Conservation (phyloP, 2,113 vertebrate genomes). For the Brevimyrus niger region DNA sequence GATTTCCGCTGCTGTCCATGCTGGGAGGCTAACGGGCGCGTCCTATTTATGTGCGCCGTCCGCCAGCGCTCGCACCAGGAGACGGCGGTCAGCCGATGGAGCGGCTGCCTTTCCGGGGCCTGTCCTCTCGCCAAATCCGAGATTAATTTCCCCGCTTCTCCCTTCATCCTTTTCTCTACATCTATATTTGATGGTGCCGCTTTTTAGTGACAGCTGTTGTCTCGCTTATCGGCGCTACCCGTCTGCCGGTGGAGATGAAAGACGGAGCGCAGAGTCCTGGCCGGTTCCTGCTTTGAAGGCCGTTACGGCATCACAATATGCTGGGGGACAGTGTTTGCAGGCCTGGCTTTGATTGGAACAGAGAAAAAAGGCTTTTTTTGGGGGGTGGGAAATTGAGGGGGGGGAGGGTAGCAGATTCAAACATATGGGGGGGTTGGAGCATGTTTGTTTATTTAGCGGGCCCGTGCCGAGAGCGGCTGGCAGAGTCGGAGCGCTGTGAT, state of each 20-base stretch:
- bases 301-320: slow-evolving; percentile 46
- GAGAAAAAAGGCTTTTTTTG: slow-evolving; percentile 23
- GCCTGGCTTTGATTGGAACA: slow-evolving; percentile 47
- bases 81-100: neutral
- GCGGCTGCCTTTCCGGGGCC: neutral
- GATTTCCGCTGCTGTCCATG: neutral
- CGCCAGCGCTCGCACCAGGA: neutral
- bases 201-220: slow-evolving; percentile 40
- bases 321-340: slow-evolving; percentile 57
- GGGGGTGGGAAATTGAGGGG: slow-evolving; percentile 18
- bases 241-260: slow-evolving; percentile 57
- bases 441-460: slow-evolving; percentile 9
- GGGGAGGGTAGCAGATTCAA: neutral
- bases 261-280: slow-evolving; percentile 46
- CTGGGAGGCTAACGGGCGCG: neutral
- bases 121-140: neutral
- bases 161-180: slow-evolving; percentile 21
- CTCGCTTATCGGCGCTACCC: slow-evolving; percentile 27
- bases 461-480: neutral
- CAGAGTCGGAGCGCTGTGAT: neutral
- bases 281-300: slow-evolving; percentile 45
- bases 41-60: neutral
- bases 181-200: slow-evolving; percentile 33
- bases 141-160: slow-evolving; percentile 1
- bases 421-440: neutral